Evolutionary conservation across 92 coral and sea anemone species (phyloP).

Genomic region (Palythoa grandiflora): DNA sequence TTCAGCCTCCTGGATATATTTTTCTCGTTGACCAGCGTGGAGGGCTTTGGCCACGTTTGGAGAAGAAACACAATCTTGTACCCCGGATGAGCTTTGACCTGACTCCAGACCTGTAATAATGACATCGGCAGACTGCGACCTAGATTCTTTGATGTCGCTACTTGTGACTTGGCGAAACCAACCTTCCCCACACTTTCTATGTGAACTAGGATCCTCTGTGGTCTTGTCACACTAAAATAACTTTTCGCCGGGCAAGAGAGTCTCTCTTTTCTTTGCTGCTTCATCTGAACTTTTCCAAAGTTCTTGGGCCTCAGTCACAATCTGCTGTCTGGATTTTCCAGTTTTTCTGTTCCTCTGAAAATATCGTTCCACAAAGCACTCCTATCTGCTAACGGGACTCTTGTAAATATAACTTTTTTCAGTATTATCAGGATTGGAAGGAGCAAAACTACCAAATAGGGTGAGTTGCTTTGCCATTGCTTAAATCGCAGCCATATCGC

Average conservation of each 20-base stretch:
- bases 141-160: background rate
- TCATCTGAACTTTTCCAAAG: constrained; percentile 10
- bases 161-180: constrained; percentile 2
- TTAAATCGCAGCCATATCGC: constrained; percentile 20
- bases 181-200: constrained; percentile 3
- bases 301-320: constrained; percentile 28
- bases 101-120: background rate
- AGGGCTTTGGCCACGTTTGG: constrained; percentile 17
- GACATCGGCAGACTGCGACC: constrained; percentile 15
- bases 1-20: background rate
- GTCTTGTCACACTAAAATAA: constrained; percentile 7
- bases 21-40: background rate
- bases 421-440: background rate
- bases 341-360: constrained; percentile 24
- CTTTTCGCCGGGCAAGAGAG: constrained; percentile 2
- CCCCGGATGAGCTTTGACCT: background rate
- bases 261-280: constrained; percentile 13
- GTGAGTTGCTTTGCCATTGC: constrained; percentile 26
- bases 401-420: constrained; percentile 10
- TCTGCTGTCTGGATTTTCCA: background rate
- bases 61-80: background rate
- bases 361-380: constrained; percentile 22
- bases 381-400: constrained; percentile 3
- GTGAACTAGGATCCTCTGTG: constrained; percentile 14
- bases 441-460: constrained; percentile 24